Percentiles rank a stretch among this genome's conserved stretches.
These are phyloP conservation scores for Labia minor DNA, from an alignment of 2,888 invertebrate species.

Conservation along the genomic window DNA sequence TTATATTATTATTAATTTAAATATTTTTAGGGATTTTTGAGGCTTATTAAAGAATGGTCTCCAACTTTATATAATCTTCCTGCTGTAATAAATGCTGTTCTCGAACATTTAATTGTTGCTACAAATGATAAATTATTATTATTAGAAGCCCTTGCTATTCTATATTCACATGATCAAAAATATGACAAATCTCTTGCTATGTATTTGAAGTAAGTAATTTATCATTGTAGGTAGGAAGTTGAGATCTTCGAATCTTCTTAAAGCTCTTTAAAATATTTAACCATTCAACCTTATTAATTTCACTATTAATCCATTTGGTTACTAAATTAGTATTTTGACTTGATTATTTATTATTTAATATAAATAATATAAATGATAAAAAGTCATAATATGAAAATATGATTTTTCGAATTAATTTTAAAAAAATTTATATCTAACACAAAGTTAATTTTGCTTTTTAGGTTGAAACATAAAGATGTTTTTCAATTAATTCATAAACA, in stretches of 20 bases:
- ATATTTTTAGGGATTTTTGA: conserved; percentile 56
- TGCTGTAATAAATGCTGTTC: conserved; percentile 74
- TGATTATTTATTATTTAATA: too few relatives aligned
- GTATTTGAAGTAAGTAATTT: conserved; percentile 60
- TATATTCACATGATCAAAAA: conserved; percentile 76
- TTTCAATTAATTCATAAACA: conserved; percentile 78
- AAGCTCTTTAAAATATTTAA: background rate
- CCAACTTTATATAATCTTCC: conserved; percentile 70
- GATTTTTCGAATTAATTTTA: too few relatives aligned
- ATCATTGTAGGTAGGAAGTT: too few relatives aligned
- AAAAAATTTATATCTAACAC: background rate
- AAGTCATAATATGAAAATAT: background rate
- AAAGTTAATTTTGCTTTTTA: conserved; percentile 32
- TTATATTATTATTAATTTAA: conserved; percentile 18
- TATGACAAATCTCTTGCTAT: conserved; percentile 86
- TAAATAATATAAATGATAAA: too few relatives aligned
- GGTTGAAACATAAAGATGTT: conserved; percentile 78
- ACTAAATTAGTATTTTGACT: background rate
- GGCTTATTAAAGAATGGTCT: conserved; percentile 80
- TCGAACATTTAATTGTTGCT: conserved; percentile 62
- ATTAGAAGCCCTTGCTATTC: conserved; percentile 75
- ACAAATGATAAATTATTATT: conserved; percentile 61
- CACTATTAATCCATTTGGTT: conserved; percentile 5
- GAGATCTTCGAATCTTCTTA: background rate
- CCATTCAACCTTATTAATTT: background rate